These are phyloP conservation scores for Lineus longissimus DNA, from an alignment of 1,140 invertebrate genomes.

Conservation along the genomic window DNA sequence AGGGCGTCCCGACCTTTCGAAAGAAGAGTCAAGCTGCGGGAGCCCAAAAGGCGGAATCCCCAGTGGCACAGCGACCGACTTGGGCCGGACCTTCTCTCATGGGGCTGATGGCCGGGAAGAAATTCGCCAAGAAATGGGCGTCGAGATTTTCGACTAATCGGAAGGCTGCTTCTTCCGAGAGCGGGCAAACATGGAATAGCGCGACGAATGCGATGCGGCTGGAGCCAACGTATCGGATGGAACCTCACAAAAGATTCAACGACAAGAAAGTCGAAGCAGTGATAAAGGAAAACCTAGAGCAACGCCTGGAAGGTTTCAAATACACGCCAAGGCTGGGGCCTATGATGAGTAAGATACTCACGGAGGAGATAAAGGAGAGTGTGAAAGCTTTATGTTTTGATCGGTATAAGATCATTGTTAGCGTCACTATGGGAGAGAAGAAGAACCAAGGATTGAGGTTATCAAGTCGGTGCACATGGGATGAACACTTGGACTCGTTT, in stretches of 20 bases:
- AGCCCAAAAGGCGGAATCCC: background rate
- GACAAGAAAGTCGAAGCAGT: constrained; percentile 15
- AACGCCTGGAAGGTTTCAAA: constrained; percentile 23
- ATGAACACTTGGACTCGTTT: constrained; percentile 38
- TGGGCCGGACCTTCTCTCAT: constrained; percentile 25
- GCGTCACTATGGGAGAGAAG: constrained; percentile 38
- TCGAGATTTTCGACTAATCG: constrained; percentile 14
- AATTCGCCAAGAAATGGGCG: constrained; percentile 27
- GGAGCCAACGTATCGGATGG: constrained; percentile 39
- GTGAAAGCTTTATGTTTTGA: constrained; percentile 40
- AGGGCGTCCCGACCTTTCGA: background rate
- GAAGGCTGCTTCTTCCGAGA: constrained; percentile 13
- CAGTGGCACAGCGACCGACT: background rate
- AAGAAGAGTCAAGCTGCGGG: background rate
- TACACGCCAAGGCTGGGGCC: constrained; percentile 31
- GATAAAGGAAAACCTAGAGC: constrained; percentile 24
- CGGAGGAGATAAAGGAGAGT: constrained; percentile 36
- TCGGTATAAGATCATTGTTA: constrained; percentile 42
- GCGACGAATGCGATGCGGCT: background rate
- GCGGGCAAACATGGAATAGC: constrained; percentile 8
- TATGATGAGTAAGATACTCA: constrained; percentile 30
- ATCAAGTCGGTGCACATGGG: constrained; percentile 42
- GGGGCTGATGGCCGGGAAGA: constrained; percentile 30
- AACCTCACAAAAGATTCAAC: constrained; percentile 21
- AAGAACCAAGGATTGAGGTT: constrained; percentile 31